Evolutionary conservation across 2,797 vertebrate species (phyloP), one percentile per base, ranked within the genome.

Genomic region (Huso huso): DNA sequence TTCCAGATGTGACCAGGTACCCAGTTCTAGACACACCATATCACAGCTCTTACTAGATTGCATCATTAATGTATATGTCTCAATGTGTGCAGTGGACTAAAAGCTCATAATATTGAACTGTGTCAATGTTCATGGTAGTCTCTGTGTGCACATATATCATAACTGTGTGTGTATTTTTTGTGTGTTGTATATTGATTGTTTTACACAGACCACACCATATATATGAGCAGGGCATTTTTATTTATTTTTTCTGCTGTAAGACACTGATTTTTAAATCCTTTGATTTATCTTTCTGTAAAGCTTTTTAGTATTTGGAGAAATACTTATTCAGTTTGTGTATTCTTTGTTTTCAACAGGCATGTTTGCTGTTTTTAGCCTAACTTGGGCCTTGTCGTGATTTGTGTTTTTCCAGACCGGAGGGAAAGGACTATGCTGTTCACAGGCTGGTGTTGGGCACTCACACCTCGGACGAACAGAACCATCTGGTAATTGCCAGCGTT

Each of bases 381-480:
- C 37, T 37, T 37, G 3, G 37, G 3, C 37, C 37, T 37, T 37
- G 37, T 37, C 0, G 37, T 37, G 37, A 37, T 37, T 37, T 37
- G 37, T 37, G 37, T 37, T 4, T 63, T 48, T 83, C 68, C 81
- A 96, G 93, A 78, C 90, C 92, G 0, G 94, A 96, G 82, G 95
- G 94, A 73, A 95, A 96, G 79, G 93, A 97, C 81, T 95, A 94
- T 57, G 84, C 90, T 1, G 78, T 97, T 8, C 94, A 96, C 76
- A 85, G 94, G 79, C 84, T 98, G 78, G 91, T 94, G 75, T 76
- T 96, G 75, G 95, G 95, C 4, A 97, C 93, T 0, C 94, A 97
- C 74, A 98, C 92, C 0, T 94, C 95, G 0, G 93, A 97, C 74
- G 94, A 97, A 67, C 94, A 96, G 85, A 97, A 96, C 82, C 93